Base-by-base conservation (phyloP, 2,113 vertebrate species). In the Chrysemys picta region DNA sequence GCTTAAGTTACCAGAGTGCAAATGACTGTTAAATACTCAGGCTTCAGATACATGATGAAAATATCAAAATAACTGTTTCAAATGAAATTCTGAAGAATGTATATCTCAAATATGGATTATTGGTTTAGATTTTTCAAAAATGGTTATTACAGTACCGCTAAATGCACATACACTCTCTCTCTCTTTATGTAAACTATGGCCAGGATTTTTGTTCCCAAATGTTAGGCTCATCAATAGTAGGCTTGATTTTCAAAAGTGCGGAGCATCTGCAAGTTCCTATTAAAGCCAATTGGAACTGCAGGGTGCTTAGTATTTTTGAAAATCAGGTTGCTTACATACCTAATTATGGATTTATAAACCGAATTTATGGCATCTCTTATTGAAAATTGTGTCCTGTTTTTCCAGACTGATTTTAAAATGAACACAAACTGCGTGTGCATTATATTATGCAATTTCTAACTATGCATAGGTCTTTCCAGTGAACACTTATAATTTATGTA, bases 151-250 rank as follows among this genome's bases (percentile, higher is more conserved):
- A 76, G 52, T 85, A 57, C 16, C 42, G 42, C 83, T 0, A 0
- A 59, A 22, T 89, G 84, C 1, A 24, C 16, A 50, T 22, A 78
- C 38, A 27, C 38, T 35, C 4, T 49, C 4, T 29, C 1, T 83
- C 13, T 38, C 90, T 59, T 59, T 59, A 31, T 82, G 59, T 72
- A 53, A 91, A 52, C 3, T 16, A 50, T 72, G 12, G 3, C 10
- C 9, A 10, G 12, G 45, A 38, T 38, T 38, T 38, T 72, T 82
- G 95, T 35, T 89, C 7, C n/a, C 29, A n/a, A 94, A 69, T 25
- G 94, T 82, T 85, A 94, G 82, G 86, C 49, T 92, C 93, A 89
- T 78, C 94, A 95, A 91, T 86, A 91, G 65, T 53, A 38, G 38
- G n/a, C 38, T 82, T 53, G 12, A 62, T 84, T 95, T 92, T 91